Evolutionary conservation across 1,140 invertebrate genomes (phyloP), one percentile per base, ranked within the genome.

Genomic region (Formica exsecta): DNA sequence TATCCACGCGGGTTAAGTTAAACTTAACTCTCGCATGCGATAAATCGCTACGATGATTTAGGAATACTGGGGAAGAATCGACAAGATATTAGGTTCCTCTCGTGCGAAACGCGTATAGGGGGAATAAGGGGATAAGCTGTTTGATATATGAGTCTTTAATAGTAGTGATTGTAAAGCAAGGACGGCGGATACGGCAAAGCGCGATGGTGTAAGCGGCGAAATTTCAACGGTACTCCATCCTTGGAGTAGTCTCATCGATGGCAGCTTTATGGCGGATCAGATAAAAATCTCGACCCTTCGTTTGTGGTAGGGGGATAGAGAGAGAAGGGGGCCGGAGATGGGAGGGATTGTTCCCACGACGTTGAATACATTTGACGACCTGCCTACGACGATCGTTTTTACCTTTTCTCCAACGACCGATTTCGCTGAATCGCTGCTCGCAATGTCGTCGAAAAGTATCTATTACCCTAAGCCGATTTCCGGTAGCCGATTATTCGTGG

Each of bases 81-180:
- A 84, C 48, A 64, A 19, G 48, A 85, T 61, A 76, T 86, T 62
- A 71, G 61, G 29, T 62, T 68, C 41, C 41, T 66, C 41, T 51
- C 65, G 48, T 41, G 51, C 32, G 51, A 79, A 71, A 16, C 71
- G 54, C 32, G 29, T 64, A 76, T 32, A 32, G 32, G 32, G 32
- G 2, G 32, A 32, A 32, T 32, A 32, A 64, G 75, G 36, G 87
- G 61, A 64, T 77, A 70, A 86, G 76, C 59, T 25, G 51, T 59
- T 73, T 91, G 90, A 92, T 91, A 76, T 91, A 92, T 71, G 90
- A 91, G 74, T 62, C 77, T 91, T 92, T 92, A 92, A 91, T 90
- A 88, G 86, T 76, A 86, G 76, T 71, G 87, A 73, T 70, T 88
- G 86, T 61, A 71, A 91, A 86, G 79, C 54, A 74, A 54, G 68